Conservation (phyloP, 1,140 invertebrate genomes). For the Colletes latitarsis region DNA sequence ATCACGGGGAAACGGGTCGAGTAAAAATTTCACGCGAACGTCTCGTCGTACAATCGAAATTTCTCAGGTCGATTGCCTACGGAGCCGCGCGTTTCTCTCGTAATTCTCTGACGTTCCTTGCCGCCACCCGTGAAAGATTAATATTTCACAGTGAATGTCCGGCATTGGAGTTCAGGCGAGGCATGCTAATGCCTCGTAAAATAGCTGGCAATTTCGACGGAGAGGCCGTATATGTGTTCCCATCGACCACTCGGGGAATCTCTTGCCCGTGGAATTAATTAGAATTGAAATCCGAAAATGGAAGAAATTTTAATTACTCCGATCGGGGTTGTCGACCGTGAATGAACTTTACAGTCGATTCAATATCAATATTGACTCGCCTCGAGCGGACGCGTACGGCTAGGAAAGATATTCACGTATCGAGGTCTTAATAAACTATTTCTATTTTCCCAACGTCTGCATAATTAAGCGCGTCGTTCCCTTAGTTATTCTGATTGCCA, state of each 20-base stretch:
- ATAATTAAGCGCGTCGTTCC: background rate
- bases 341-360: constrained; percentile 7
- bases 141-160: constrained; percentile 35
- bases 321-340: constrained; percentile 11
- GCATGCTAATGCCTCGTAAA: constrained; percentile 31
- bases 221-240: background rate
- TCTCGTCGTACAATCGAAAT: constrained; percentile 1
- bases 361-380: constrained; percentile 1
- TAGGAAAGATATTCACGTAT: background rate
- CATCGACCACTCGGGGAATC: background rate
- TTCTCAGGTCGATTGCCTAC: background rate
- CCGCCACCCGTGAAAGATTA: constrained; percentile 9
- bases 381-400: background rate
- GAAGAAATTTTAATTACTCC: constrained; percentile 18
- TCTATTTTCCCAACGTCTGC: background rate
- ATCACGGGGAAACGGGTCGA: background rate
- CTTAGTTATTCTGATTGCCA: background rate
- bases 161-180: background rate
- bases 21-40: background rate
- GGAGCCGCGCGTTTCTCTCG: background rate
- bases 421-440: background rate
- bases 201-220: constrained; percentile 24
- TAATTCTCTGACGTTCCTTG: constrained; percentile 3
- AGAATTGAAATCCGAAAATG: constrained; percentile 15
- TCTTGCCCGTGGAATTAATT: constrained; percentile 6